phyloP scores from a whole-genome alignment of 2,888 invertebrate genomes.

The Limenitis camilla region DNA sequence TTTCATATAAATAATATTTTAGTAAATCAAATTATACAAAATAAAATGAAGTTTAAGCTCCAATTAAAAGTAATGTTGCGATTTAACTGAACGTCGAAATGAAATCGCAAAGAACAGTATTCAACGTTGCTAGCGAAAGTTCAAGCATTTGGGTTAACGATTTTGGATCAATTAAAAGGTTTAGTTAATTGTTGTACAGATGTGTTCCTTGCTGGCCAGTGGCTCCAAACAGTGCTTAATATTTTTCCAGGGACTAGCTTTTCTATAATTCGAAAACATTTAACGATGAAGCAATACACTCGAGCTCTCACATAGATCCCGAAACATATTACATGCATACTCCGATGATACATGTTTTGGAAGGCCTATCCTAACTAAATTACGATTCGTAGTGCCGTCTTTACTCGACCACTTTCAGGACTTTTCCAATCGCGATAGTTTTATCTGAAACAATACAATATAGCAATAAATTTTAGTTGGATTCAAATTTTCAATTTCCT shows the following conservation, averaged over 20 bases:
- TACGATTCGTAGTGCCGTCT: conserved; percentile 68
- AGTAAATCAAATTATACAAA: conserved; percentile 2
- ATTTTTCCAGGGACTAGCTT: conserved; percentile 53
- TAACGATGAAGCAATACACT: conserved; percentile 55
- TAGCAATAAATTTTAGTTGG: too few relatives aligned
- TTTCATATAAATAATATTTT: not conserved
- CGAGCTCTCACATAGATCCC: conserved; percentile 59
- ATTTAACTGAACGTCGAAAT: too few relatives aligned
- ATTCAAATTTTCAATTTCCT: too few relatives aligned
- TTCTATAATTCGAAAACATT: conserved; percentile 38
- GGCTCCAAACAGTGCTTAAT: conserved; percentile 27
- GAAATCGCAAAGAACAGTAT: conserved; percentile 17
- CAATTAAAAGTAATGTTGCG: conserved; percentile 6
- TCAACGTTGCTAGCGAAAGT: conserved; percentile 25
- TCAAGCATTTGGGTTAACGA: not conserved
- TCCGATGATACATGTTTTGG: conserved; percentile 67
- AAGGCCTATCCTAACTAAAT: conserved; percentile 73
- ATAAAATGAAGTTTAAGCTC: conserved; percentile 8
- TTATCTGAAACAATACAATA: conserved; percentile 57
- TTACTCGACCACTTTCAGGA: conserved; percentile 95
- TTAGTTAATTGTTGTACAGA: conserved; percentile 11
- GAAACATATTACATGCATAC: conserved; percentile 57
- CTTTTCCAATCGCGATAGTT: conserved; percentile 98
- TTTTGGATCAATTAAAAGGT: conserved; percentile 15
- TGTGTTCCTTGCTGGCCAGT: conserved; percentile 35